A percentile compares a stretch with the other conserved stretches of the same genome.
Conservation (phyloP, 2,113 vertebrate species). For the Gadus macrocephalus region DNA sequence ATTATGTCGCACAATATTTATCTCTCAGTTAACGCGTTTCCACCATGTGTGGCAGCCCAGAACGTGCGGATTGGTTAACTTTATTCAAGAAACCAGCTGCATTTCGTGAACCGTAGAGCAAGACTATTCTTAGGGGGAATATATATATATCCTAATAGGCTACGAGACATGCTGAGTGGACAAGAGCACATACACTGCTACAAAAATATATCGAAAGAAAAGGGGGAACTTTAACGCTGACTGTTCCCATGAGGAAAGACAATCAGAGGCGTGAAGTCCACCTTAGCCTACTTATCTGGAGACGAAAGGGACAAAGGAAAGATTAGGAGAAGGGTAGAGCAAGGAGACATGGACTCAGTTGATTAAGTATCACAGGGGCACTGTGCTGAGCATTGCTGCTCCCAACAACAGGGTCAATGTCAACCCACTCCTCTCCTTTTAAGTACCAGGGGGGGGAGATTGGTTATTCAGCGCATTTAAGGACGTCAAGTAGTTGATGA, state of each 20-base stretch:
- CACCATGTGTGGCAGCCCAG: neutral
- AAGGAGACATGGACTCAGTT: slow-evolving; percentile 3
- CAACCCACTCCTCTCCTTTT: neutral
- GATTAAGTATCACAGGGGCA: slow-evolving; percentile 16
- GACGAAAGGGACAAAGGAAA: neutral
- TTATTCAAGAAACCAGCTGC: neutral
- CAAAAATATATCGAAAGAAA: slow-evolving; percentile 26
- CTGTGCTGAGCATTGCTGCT: neutral
- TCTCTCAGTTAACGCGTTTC: neutral
- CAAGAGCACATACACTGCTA: slow-evolving; percentile 40
- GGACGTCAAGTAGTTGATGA: no score
- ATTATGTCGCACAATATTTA: slow-evolving; percentile 15
- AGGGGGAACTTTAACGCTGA: slow-evolving; percentile 50
- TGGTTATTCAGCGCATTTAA: neutral
- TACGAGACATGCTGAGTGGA: neutral
- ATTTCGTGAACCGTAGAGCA: neutral
- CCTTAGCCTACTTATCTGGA: slow-evolving; percentile 47
- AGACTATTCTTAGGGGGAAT: no score
- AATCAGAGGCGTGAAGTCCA: slow-evolving; percentile 22
- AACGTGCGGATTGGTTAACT: neutral
- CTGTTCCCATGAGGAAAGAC: slow-evolving; percentile 2
- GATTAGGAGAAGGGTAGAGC: slow-evolving; percentile 11
- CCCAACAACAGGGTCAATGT: neutral
- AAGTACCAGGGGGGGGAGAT: neutral
- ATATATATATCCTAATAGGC: no score